Base-by-base conservation (phyloP, 2,888 invertebrate genomes). In the Cosmia trapezina region DNA sequence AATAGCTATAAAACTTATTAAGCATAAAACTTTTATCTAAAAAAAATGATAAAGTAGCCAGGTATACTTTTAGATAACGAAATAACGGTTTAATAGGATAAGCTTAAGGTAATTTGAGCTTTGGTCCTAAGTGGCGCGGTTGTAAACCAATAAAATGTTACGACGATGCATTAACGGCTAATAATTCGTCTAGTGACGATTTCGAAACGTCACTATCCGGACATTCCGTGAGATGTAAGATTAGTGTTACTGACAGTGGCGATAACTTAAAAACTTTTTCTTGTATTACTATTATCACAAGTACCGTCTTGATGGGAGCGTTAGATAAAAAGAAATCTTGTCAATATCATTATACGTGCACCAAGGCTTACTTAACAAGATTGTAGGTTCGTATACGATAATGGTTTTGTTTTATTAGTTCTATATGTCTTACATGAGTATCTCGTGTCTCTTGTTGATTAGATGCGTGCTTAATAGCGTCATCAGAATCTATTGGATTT, bases 291-390 rank as follows among this genome's bases (percentile, higher is more conserved):
- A 93, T 94, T 93, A 94, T 94, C 92, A 90, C 90, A 89, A 88
- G 87, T 89, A 73, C 86, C 80, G 82, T 76, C 70, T 85, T 91
- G 94, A 95, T 94, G 91, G 89, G 89, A 91, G 87, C 84, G 88
- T 75, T 79, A 80, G 94, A 95, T 95, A 94, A 93, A 92, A 91
- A 89, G 53, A 91, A 89, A 89, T 87, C 92, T 91, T 93, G 92
- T 95, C 94, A 93, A 94, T 94, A 93, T 93, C 93, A 93, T 94
- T 94, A 94, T 89, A 89, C 89, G 86, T 90, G 89, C 91, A 91
- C 90, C 89, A 89, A 91, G 90, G 83, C 87, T 90, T 92, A 93
- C 92, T 93, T 93, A 94, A 94, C 92, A 92, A 95, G 94, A 94
- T 94, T 92, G 93, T 93, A 88, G 90, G 90, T 92, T 88, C 91